A percentile compares a stretch with the other conserved stretches of the same genome.
These are phyloP conservation scores for Planococcus citri DNA, from an alignment of 1,140 invertebrate species.

Conservation along the genomic window DNA sequence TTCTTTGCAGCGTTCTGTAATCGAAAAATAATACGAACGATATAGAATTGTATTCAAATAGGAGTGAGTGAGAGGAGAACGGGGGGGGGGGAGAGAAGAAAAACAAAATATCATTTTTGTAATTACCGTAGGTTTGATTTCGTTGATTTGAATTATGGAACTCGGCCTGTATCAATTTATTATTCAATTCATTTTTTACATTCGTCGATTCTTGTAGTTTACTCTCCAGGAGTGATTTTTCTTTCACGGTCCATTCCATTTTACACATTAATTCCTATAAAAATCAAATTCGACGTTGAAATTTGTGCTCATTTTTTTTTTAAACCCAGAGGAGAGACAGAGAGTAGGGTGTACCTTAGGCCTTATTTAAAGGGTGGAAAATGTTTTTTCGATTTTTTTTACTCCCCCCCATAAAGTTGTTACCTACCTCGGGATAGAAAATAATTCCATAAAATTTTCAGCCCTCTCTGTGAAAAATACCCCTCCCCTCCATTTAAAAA, in stretches of 20 bases:
- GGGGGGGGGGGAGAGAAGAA: constrained; percentile 24
- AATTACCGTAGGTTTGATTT: constrained; percentile 8
- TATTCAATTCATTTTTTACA: constrained; percentile 49
- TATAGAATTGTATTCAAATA: constrained; percentile 21
- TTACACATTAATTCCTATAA: constrained; percentile 37
- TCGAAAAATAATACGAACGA: constrained; percentile 2
- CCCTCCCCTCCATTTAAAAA: too few species aligned
- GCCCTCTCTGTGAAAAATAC: too few species aligned
- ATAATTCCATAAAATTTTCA: too few species aligned
- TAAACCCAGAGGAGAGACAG: too few species aligned
- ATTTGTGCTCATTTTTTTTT: constrained; percentile 13
- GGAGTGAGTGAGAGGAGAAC: constrained; percentile 24
- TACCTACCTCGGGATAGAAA: too few species aligned
- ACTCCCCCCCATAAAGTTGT: too few species aligned
- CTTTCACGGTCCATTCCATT: constrained; percentile 39
- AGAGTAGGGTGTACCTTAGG: too few species aligned
- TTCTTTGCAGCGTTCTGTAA: constrained; percentile 44
- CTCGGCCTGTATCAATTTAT: constrained; percentile 38
- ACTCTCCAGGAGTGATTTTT: constrained; percentile 47
- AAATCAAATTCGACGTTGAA: constrained; percentile 21
- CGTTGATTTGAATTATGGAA: constrained; percentile 4
- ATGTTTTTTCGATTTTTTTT: too few species aligned
- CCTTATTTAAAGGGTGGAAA: too few species aligned
- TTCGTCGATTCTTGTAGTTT: constrained; percentile 51
- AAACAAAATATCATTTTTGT: background rate